phyloP scores from a whole-genome alignment of 2,797 vertebrate species.

The Pachyuromys duprasi region DNA sequence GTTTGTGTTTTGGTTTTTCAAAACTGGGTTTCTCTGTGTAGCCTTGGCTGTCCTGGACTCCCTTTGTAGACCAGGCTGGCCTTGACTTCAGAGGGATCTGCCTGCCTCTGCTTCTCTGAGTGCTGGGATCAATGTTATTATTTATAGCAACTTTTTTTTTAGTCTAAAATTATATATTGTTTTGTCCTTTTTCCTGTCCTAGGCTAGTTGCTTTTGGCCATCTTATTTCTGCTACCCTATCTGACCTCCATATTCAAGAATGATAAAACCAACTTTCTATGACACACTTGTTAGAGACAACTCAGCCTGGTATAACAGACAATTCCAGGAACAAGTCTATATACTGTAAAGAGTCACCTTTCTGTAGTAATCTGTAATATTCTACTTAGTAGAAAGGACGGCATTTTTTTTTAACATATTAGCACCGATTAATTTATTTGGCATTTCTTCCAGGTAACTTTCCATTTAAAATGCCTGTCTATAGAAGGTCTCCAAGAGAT shows the following conservation, averaged over 20 bases:
- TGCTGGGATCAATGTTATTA: neutral
- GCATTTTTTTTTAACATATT: conserved; percentile 64
- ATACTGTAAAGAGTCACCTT: neutral
- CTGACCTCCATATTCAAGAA: conserved; percentile 22
- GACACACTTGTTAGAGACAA: neutral
- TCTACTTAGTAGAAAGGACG: neutral
- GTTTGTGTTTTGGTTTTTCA: too few species aligned
- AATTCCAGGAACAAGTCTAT: neutral
- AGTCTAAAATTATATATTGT: neutral
- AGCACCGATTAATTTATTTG: conserved; percentile 78
- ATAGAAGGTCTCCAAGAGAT: conserved; percentile 69
- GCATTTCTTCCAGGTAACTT: conserved; percentile 80
- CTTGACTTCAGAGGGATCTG: too few species aligned
- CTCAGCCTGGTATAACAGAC: neutral
- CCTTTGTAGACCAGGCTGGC: too few species aligned
- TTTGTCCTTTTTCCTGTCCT: neutral
- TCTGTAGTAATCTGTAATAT: neutral
- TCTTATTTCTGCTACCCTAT: neutral
- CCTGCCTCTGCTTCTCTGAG: too few species aligned
- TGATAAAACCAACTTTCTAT: neutral
- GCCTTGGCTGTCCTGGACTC: too few species aligned
- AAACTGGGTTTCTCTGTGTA: too few species aligned
- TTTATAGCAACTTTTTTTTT: conserved; percentile 19
- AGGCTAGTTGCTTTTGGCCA: conserved; percentile 11
- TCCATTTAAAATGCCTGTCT: conserved; percentile 72